phyloP scores from a whole-genome alignment of 2,888 invertebrate genomes.

The Oxycera nigricornis region DNA sequence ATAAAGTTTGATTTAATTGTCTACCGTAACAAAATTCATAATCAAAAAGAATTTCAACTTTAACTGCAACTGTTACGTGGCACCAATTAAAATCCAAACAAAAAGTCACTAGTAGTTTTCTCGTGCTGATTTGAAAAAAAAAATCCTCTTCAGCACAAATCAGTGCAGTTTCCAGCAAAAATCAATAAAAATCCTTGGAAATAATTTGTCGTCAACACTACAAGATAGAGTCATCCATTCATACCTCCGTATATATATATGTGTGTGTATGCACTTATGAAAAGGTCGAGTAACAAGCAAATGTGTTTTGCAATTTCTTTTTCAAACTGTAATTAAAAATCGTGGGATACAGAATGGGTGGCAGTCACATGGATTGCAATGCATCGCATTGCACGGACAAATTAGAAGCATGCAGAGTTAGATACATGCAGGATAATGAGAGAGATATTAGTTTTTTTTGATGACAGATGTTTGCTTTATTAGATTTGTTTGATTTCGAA shows the following conservation, averaged over 20 bases:
- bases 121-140: neutral
- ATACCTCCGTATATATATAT: neutral
- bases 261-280: neutral
- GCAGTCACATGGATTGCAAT: too few species aligned
- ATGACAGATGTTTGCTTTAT: too few species aligned
- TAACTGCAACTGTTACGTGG: too few species aligned
- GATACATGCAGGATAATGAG: too few species aligned
- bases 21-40: too few species aligned
- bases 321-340: slow-evolving; percentile 25
- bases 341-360: too few species aligned
- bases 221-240: slow-evolving; percentile 4
- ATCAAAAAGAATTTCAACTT: too few species aligned
- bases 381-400: too few species aligned
- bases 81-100: slow-evolving; percentile 19
- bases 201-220: neutral
- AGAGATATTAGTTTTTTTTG: too few species aligned
- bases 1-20: too few species aligned
- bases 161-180: neutral
- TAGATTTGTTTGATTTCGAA: too few species aligned
- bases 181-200: slow-evolving; percentile 1
- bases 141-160: neutral
- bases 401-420: too few species aligned
- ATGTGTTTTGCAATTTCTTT: slow-evolving; percentile 15
- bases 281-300: slow-evolving; percentile 21
- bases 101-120: neutral